Percentiles rank a stretch among this genome's conserved stretches.
Evolutionary conservation across 2,113 vertebrate genomes (phyloP).

Genomic region (Embiotoca jacksoni): DNA sequence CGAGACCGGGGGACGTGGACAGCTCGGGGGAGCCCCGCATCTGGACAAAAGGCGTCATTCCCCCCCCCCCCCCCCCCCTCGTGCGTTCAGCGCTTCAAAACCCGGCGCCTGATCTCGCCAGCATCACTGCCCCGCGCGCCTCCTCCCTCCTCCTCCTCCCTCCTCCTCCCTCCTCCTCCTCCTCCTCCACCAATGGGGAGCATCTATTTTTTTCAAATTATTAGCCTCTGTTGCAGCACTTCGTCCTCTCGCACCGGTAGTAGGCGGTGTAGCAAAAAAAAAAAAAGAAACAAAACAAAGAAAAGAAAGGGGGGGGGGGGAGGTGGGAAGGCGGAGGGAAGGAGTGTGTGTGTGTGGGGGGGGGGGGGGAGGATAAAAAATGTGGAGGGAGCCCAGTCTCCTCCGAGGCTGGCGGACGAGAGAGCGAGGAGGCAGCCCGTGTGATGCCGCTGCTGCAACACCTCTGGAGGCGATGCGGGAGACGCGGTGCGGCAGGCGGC

Average conservation of each 20-base stretch:
- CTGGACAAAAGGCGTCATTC: too few relatives aligned
- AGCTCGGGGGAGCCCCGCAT: too few relatives aligned
- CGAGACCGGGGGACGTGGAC: too few relatives aligned
- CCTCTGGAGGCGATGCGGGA: slow-evolving; percentile 61
- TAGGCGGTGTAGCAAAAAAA: slow-evolving; percentile 25
- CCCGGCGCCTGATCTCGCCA: slow-evolving; percentile 17
- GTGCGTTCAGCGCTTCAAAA: background rate
- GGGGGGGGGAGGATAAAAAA: background rate
- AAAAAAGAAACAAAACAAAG: too few relatives aligned
- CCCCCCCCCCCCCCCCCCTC: too few relatives aligned
- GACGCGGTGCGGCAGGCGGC: slow-evolving; percentile 48
- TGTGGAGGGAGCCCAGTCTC: slow-evolving; percentile 38
- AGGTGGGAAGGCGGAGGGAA: too few relatives aligned
- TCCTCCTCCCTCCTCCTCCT: slow-evolving; percentile 23
- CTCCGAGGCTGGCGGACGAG: slow-evolving; percentile 24
- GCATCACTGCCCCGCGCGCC: background rate
- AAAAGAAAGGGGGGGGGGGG: too few relatives aligned
- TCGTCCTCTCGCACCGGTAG: slow-evolving; percentile 35
- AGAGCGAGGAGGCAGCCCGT: slow-evolving; percentile 13
- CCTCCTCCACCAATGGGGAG: slow-evolving; percentile 53
- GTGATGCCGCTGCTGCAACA: slow-evolving; percentile 56
- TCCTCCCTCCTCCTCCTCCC: slow-evolving; percentile 26
- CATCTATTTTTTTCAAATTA: slow-evolving; percentile 44
- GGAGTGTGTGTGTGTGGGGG: too few relatives aligned
- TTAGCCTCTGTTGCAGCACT: slow-evolving; percentile 53